phyloP scores from a whole-genome alignment of 2,888 invertebrate species.

The Pedicia rivosa region DNA sequence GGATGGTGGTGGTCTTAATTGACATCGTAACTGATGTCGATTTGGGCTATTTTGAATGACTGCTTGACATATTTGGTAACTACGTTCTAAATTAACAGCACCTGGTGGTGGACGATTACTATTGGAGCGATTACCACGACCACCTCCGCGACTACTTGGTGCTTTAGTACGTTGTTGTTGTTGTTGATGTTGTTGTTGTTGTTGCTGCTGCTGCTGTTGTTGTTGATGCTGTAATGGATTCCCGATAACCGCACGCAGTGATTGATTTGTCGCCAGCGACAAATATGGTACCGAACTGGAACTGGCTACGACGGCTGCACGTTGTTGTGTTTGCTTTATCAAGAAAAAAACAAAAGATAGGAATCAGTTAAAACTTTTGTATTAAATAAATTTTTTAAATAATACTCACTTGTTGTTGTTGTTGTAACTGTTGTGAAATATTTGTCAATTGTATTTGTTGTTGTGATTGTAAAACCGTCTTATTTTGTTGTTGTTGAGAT shows the following conservation, averaged over 20 bases:
- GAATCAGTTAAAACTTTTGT: too few species aligned
- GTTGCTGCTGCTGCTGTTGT: slow-evolving; percentile 11
- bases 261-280: slow-evolving; percentile 34
- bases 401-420: not conserved
- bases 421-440: not conserved
- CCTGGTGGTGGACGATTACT: slow-evolving; percentile 72
- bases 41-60: slow-evolving; percentile 91
- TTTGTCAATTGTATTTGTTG: slow-evolving; percentile 14
- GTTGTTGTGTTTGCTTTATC: too few species aligned
- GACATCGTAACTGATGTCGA: slow-evolving; percentile 69
- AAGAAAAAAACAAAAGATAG: too few species aligned
- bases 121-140: slow-evolving; percentile 27
- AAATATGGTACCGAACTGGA: slow-evolving; percentile 34
- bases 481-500: slow-evolving; percentile 12
- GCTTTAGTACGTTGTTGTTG: slow-evolving; percentile 12
- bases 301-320: slow-evolving; percentile 20
- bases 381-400: too few species aligned
- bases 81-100: slow-evolving; percentile 82
- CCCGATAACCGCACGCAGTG: slow-evolving; percentile 30
- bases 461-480: slow-evolving; percentile 14
- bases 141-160: slow-evolving; percentile 18
- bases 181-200: slow-evolving; percentile 15
- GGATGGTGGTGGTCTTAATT: slow-evolving; percentile 72
- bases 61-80: slow-evolving; percentile 86
- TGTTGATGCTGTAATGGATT: slow-evolving; percentile 16